These are phyloP conservation scores for Aquatica leii DNA, from an alignment of 2,888 invertebrate genomes.

Conservation along the genomic window DNA sequence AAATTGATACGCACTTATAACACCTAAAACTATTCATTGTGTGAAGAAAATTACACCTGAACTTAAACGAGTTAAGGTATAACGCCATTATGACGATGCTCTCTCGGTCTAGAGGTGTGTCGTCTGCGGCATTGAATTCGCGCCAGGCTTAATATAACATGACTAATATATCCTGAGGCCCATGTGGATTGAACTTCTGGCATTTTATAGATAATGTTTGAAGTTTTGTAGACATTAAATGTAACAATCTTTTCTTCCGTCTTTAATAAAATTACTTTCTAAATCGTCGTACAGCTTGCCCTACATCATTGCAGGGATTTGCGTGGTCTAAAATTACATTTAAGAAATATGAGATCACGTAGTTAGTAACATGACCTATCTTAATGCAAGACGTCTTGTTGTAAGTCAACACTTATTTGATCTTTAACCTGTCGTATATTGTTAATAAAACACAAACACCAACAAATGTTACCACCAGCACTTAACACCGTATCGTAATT, in stretches of 20 bases:
- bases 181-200: slow-evolving; percentile 55
- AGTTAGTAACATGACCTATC: slow-evolving; percentile 31
- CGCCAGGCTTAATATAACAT: slow-evolving; percentile 60
- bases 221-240: neutral
- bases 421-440: slow-evolving; percentile 16
- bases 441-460: neutral
- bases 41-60: slow-evolving; percentile 1
- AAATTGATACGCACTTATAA: slow-evolving; percentile 11
- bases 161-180: slow-evolving; percentile 59
- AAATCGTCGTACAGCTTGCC: slow-evolving; percentile 1
- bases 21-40: neutral
- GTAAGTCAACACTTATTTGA: slow-evolving; percentile 19
- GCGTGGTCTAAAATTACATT: slow-evolving; percentile 15
- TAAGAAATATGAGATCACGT: slow-evolving; percentile 18
- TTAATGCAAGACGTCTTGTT: slow-evolving; percentile 27
- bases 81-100: slow-evolving; percentile 1
- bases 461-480: neutral
- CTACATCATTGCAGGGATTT: slow-evolving; percentile 11
- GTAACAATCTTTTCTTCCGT: slow-evolving; percentile 12
- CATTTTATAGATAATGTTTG: slow-evolving; percentile 38
- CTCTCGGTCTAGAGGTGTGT: slow-evolving; percentile 30
- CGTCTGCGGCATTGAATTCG: slow-evolving; percentile 56
- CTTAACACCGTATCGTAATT: too few species aligned
- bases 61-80: neutral
- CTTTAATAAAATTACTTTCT: slow-evolving; percentile 26